Percentiles rank a stretch among this genome's conserved stretches.
Conservation (phyloP, 2,113 vertebrate species). For the Suncus etruscus region DNA sequence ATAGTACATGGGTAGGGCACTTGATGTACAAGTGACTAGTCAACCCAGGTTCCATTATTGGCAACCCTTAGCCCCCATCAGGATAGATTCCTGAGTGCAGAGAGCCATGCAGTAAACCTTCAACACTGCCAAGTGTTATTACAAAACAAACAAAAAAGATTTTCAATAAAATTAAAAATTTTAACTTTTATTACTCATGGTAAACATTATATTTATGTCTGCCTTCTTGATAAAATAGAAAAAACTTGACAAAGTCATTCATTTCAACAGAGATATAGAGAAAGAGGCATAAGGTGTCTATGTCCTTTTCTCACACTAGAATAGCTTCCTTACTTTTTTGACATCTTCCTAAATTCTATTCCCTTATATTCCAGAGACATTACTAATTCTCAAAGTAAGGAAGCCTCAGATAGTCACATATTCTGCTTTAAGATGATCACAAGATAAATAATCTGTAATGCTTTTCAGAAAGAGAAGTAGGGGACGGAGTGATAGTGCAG, state of each 20-base stretch:
- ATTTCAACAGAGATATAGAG: background rate
- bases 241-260: background rate
- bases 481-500: no score
- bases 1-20: background rate
- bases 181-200: background rate
- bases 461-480: background rate
- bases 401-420: background rate
- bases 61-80: no score
- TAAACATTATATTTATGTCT: background rate
- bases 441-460: background rate
- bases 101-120: no score
- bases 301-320: background rate
- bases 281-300: background rate
- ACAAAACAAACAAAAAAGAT: background rate
- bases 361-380: background rate
- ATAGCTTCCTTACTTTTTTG: background rate
- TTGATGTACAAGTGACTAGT: no score
- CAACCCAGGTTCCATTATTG: no score
- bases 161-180: conserved; percentile 1
- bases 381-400: background rate
- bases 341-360: background rate
- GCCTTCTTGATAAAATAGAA: background rate
- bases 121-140: no score
- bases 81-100: no score
- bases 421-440: background rate